A percentile compares a stretch with the other conserved stretches of the same genome.
phyloP scores from a whole-genome alignment of 2,113 vertebrate species.

The Triplophysa tibetana region DNA sequence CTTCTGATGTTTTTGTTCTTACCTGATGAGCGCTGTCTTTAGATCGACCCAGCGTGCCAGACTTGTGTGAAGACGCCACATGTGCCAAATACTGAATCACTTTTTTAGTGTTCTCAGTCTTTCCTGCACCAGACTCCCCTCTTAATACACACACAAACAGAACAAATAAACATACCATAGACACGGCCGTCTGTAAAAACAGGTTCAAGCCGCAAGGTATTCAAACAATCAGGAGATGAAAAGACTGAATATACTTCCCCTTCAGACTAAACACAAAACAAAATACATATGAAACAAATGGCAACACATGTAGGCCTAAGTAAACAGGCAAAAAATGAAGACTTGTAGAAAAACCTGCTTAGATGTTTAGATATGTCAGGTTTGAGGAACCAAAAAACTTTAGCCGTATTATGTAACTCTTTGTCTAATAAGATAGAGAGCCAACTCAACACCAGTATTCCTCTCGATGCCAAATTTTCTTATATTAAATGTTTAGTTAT shows the following conservation, averaged over 20 bases:
- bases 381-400: not conserved
- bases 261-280: slow-evolving; percentile 20
- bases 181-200: not conserved
- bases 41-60: slow-evolving; percentile 65
- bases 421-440: not conserved
- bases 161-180: slow-evolving; percentile 29
- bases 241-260: slow-evolving; percentile 7
- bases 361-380: not conserved
- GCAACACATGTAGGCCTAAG: not conserved
- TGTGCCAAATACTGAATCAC: slow-evolving; percentile 91
- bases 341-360: not conserved
- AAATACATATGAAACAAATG: slow-evolving; percentile 14
- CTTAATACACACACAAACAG: slow-evolving; percentile 62
- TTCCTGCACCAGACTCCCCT: slow-evolving; percentile 90
- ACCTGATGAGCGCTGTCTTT: slow-evolving; percentile 71
- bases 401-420: not conserved
- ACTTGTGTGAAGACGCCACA: slow-evolving; percentile 86
- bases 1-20: not conserved
- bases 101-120: slow-evolving; percentile 93
- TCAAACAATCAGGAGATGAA: slow-evolving; percentile 32
- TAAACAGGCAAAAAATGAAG: not conserved
- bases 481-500: not conserved
- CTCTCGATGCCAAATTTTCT: not conserved
- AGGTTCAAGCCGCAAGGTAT: not conserved
- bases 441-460: not conserved